Conservation (phyloP, 2,113 vertebrate genomes). For the Chloropsis cyanopogon region DNA sequence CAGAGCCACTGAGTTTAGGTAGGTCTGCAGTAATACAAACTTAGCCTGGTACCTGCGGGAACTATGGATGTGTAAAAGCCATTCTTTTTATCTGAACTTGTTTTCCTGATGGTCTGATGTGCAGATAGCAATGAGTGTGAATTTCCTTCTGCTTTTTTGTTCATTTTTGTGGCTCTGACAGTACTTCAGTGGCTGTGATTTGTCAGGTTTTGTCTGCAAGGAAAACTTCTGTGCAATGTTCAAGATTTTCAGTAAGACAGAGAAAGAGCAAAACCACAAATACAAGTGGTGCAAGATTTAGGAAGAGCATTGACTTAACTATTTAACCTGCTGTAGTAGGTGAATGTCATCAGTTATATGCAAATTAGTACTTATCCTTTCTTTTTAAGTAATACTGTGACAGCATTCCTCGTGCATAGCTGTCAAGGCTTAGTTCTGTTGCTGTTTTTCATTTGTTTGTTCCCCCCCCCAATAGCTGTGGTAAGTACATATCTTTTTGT, state of each 20-base stretch:
- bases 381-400: neutral
- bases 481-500: neutral
- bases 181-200: neutral
- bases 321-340: neutral
- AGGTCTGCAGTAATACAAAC: neutral
- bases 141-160: neutral
- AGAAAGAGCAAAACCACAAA: neutral
- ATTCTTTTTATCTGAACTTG: neutral
- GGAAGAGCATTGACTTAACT: neutral
- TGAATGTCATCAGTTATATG: neutral
- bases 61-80: rapidly evolving
- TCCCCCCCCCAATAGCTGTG: neutral
- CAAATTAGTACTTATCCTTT: neutral
- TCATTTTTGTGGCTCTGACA: neutral
- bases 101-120: neutral
- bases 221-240: neutral
- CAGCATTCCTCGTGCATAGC: neutral
- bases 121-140: neutral
- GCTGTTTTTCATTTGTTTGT: neutral
- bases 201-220: neutral
- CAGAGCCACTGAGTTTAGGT: neutral
- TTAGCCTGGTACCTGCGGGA: neutral
- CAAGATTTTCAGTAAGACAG: neutral
- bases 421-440: neutral
- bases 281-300: neutral